Evolutionary conservation across 2,888 invertebrate genomes (phyloP).

Genomic region (Cephus spinipes): DNA sequence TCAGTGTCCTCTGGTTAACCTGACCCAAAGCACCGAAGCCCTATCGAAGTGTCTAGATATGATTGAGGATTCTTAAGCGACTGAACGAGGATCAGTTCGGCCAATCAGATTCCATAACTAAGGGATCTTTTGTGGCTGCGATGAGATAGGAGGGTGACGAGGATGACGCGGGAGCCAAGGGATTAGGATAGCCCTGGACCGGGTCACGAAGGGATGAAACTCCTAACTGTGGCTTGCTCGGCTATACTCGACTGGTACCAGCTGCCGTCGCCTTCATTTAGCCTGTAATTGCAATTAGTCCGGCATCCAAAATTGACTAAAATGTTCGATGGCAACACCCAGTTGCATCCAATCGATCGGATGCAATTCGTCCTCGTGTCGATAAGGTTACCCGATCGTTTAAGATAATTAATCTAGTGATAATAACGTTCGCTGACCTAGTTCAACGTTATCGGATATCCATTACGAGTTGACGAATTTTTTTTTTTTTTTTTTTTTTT

Average conservation of each 20-base stretch:
- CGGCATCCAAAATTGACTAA: not conserved
- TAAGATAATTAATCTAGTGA: not conserved
- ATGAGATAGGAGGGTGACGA: not conserved
- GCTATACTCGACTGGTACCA: not conserved
- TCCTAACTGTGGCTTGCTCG: not conserved
- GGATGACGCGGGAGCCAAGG: not conserved
- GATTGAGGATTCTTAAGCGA: not conserved
- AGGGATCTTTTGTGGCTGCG: not conserved
- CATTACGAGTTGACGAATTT: not conserved
- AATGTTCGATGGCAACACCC: not conserved
- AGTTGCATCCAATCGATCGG: constrained; percentile 1
- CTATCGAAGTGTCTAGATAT: not conserved
- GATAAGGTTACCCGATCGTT: not conserved
- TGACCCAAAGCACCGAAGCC: not conserved
- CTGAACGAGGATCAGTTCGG: not conserved
- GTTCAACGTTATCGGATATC: not conserved
- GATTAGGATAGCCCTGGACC: not conserved
- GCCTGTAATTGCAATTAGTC: constrained; percentile 20
- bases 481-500: not conserved
- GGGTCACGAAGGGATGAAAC: not conserved
- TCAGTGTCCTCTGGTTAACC: not conserved
- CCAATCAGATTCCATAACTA: not conserved
- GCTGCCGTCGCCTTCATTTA: constrained; percentile 5
- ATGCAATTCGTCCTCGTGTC: not conserved
- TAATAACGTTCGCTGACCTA: not conserved